Evolutionary conservation across 1,140 invertebrate species (phyloP), one percentile per base, ranked within the genome.

Genomic region (Helicoverpa zea): DNA sequence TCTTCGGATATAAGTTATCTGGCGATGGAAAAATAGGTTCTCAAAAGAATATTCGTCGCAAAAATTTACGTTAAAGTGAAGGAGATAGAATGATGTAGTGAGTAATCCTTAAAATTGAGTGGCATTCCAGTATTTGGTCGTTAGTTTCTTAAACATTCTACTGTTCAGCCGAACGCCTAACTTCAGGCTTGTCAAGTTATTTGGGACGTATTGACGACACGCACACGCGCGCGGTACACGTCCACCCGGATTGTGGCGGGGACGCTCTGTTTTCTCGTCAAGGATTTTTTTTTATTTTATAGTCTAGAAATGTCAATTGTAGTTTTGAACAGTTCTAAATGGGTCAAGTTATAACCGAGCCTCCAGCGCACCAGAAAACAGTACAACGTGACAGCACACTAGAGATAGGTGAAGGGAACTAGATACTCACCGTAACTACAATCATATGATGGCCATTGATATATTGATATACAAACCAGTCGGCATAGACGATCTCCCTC

Each of bases 381-480:
- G 29, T 76, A 81, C 54, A 77, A 59, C 54, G 43, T 51, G 59
- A 81, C 74, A 77, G 47, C 54, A 61, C 58, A 80, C 29, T 9
- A 61, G 68, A 75, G 75, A 56, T 79, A 80, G 79, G 79, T 79
- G 76, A 70, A 79, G 70, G 72, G 81, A 82, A 73, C 29, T 77
- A 51, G 43, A 49, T 10, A 77, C 18, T 43, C 12, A 49, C 18
- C 16, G 49, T 12, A 30, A 51, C 49, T 54, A 68, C 30, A 59
- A 16, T 23, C 23, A 4, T 30, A 63, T 9, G 13, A 14, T 7
- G 14, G 18, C 30, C 43, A 16, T 73, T 73, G 30, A 43, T 56
- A 56, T 35, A 35, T 2, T 29, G n/a, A 54, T 2, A 30, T 49
- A 9, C 30, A n/a, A 49, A 49, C n/a, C 12, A 58, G 18, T 54